Percentiles rank a stretch among this genome's conserved stretches.
These are phyloP conservation scores for Hydrolagus colliei DNA, from an alignment of 2,797 vertebrate species.

Conservation along the genomic window DNA sequence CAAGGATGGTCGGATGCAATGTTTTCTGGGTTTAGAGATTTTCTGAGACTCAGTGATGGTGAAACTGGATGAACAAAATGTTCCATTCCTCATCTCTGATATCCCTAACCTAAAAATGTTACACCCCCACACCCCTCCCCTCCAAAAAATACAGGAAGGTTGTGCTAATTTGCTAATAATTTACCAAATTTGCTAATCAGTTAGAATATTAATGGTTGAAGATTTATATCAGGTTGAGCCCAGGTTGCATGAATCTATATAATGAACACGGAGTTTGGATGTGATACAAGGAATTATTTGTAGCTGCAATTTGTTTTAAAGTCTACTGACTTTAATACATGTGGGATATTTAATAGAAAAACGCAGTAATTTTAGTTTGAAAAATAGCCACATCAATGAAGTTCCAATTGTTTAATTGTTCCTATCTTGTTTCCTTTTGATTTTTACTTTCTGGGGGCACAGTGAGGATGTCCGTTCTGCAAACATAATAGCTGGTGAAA, in stretches of 20 bases:
- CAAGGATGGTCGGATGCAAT: too few species aligned
- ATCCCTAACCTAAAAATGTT: too few species aligned
- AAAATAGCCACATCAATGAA: not conserved
- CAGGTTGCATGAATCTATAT: too few species aligned
- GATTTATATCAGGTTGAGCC: not conserved
- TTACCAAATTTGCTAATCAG: not conserved
- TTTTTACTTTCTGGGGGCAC: conserved; percentile 29
- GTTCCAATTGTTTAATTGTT: not conserved
- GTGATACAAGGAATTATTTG: not conserved
- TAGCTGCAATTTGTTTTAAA: not conserved
- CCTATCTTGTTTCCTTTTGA: not conserved
- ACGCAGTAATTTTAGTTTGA: not conserved
- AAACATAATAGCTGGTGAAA: conserved; percentile 63
- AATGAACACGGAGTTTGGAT: not conserved
- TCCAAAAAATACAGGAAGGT: not conserved
- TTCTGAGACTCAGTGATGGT: too few species aligned
- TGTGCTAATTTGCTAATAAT: not conserved
- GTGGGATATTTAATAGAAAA: not conserved
- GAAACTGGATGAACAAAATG: too few species aligned
- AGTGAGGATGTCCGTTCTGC: conserved; percentile 71
- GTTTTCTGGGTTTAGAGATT: too few species aligned
- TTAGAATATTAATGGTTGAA: not conserved
- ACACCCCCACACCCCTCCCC: too few species aligned
- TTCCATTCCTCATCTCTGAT: too few species aligned
- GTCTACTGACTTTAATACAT: not conserved